Evolutionary conservation across 2,888 invertebrate genomes (phyloP).

Genomic region (Pseudoips prasinana): DNA sequence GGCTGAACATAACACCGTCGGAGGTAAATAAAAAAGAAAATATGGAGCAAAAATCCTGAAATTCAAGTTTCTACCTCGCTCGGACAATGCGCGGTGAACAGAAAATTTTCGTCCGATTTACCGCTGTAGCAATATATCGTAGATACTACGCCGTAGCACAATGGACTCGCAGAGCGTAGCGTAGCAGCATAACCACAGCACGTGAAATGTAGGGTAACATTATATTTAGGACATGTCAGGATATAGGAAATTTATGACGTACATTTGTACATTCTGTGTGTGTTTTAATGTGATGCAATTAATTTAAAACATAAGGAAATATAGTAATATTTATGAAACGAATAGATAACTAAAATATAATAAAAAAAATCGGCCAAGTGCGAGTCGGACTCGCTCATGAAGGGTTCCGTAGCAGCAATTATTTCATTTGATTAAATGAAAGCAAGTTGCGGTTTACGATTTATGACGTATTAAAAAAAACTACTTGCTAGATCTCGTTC

Average conservation of each 20-base stretch:
- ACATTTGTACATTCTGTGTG: too few relatives aligned
- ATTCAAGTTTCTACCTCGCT: conserved; percentile 20
- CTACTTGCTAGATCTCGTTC: too few relatives aligned
- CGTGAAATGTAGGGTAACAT: conserved; percentile 35
- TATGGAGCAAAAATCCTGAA: conserved; percentile 18
- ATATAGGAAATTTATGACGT: conserved; percentile 31
- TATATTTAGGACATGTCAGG: conserved; percentile 25
- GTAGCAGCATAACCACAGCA: conserved; percentile 35
- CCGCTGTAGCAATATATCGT: conserved; percentile 42
- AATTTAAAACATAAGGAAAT: too few relatives aligned
- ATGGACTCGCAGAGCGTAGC: conserved; percentile 42
- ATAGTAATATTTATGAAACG: too few relatives aligned
- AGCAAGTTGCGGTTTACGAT: too few relatives aligned
- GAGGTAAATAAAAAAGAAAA: conserved; percentile 9
- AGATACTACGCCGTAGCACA: conserved; percentile 50
- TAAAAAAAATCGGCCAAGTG: too few relatives aligned
- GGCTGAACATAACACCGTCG: background rate
- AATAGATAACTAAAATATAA: too few relatives aligned
- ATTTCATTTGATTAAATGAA: too few relatives aligned
- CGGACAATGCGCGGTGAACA: conserved; percentile 33
- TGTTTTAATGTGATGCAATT: too few relatives aligned
- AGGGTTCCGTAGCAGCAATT: too few relatives aligned
- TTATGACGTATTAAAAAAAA: too few relatives aligned
- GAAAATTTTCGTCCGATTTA: conserved; percentile 43
- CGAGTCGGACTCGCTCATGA: too few relatives aligned